Evolutionary conservation across 1,140 invertebrate species (phyloP).

Genomic region (Temnothorax nylanderi): DNA sequence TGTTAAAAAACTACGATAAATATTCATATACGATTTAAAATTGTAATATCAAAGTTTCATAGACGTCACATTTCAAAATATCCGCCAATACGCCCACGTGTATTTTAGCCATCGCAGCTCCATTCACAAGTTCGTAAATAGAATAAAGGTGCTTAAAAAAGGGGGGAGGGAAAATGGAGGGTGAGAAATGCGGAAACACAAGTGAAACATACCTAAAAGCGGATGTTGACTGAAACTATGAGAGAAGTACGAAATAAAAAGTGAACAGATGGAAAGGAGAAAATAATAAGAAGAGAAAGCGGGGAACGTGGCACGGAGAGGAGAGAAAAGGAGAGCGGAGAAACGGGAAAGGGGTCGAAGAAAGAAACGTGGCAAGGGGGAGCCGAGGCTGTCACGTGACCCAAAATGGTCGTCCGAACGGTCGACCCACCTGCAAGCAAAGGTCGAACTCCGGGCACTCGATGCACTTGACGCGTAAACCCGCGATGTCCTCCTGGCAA

Average conservation of each 20-base stretch:
- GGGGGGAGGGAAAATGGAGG: not conserved
- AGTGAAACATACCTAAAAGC: not conserved
- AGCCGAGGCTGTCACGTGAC: conserved; percentile 65
- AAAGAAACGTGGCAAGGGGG: not conserved
- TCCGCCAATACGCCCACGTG: not conserved
- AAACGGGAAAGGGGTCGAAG: conserved; percentile 27
- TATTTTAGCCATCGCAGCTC: not conserved
- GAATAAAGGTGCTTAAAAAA: not conserved
- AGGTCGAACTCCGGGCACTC: conserved; percentile 95
- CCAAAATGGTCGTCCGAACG: conserved; percentile 63
- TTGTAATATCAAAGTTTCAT: not conserved
- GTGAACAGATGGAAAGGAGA: not conserved
- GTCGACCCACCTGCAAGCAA: conserved; percentile 93
- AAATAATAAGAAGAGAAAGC: not conserved
- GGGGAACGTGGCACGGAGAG: not conserved
- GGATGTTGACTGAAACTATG: not conserved
- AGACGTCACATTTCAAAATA: not conserved
- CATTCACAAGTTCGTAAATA: conserved; percentile 36
- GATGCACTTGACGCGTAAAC: conserved; percentile 94
- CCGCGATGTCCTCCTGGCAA: conserved; percentile 96
- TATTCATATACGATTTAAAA: not conserved
- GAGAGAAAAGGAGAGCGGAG: not conserved
- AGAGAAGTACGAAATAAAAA: not conserved
- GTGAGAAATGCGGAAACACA: not conserved
- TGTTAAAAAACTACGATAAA: no score